Evolutionary conservation across 2,888 invertebrate species (phyloP), one percentile per base, ranked within the genome.

Genomic region (Oegoconia quadripuncta): DNA sequence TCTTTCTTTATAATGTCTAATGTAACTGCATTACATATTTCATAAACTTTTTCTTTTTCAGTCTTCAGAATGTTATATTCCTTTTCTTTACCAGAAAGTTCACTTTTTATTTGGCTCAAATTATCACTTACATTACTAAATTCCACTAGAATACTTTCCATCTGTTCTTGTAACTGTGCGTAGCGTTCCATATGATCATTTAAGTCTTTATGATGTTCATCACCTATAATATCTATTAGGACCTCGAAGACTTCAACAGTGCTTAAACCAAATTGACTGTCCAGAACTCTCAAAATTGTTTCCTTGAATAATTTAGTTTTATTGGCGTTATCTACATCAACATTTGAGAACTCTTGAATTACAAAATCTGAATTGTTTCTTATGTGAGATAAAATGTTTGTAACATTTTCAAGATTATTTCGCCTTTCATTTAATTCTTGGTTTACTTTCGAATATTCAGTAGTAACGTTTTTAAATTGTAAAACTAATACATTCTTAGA

Each of bases 1-100:
- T 84, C 81, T 52, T 64, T 80, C 37, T 58, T 59, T 3, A 81
- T 54, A 12, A 86, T 67, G 39, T 84, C 78, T 34, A 79, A 44
- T 4, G 81, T 83, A 1, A 86, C 76, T 13, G 77, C 74, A 25
- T 65, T 72, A 49, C 58, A 74, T 37, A 87, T 80, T 61, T 84
- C 79, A 9, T 71, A 59, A 6, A 79, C 59, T 48, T 46, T 75
- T 26, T 75, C 73, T 41, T 80, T 84, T 50, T 81, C 68, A 12
- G 46, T 48, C 42, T 66, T 62, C 2, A 87, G 52, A 12, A 75
- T 52, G 44, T 62, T 63, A 16, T 58, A 76, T 46, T 84, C 79
- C 23, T 66, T 68, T 55, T 79, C 73, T 55, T 72, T 76, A 8
- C 66, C 61, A 27, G 48, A 51, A 4, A 84, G 48, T 41, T 74